Evolutionary conservation across 2,888 invertebrate genomes (phyloP), one percentile per base, ranked within the genome.

Genomic region (Eupithecia vulgata): DNA sequence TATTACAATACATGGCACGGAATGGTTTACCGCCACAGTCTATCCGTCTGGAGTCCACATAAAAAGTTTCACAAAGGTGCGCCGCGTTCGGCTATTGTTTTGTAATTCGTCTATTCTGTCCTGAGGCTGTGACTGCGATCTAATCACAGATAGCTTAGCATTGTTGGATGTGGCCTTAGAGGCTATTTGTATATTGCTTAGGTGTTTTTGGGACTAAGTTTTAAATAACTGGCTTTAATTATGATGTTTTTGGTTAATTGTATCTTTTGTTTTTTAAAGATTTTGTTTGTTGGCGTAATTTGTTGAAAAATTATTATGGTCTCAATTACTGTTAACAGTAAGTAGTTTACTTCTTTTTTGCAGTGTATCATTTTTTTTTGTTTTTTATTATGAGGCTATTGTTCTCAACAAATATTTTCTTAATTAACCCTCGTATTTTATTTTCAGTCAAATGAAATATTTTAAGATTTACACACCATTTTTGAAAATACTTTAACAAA

Each of bases 121-220:
- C 76, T 68, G 74, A 70, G 74, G 70, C 77, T 72, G 76, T 57
- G 73, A 78, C 70, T 73, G 71, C 71, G 80, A 80, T 80, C 75
- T 77, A 76, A 78, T 78, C 78, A 76, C 13, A 71, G 79, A 80
- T 79, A 80, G 52, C 74, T 64, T 21, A 74, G 78, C 78, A 80
- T 80, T 80, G 80, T 79, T 80, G 76, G 73, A 75, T 48, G 57
- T 65, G 72, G 72, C 78, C 77, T 76, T 79, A 75, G 62, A 34
- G 37, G 61, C 25, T 68, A 25, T 71, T 69, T 57, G 45, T 65
- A 40, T 13, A 15, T 40, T 21, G 13, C 2, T 7, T 40, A 37
- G 5, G 21, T 65, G 40, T 40, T 40, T 65, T 35, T 37, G 65
- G 21, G 12, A 65, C 40, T 25, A 25, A 12, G 13, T 25, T 12